Evolutionary conservation across 2,888 invertebrate genomes (phyloP), one percentile per base, ranked within the genome.

Genomic region (Temnothorax unifasciatus): DNA sequence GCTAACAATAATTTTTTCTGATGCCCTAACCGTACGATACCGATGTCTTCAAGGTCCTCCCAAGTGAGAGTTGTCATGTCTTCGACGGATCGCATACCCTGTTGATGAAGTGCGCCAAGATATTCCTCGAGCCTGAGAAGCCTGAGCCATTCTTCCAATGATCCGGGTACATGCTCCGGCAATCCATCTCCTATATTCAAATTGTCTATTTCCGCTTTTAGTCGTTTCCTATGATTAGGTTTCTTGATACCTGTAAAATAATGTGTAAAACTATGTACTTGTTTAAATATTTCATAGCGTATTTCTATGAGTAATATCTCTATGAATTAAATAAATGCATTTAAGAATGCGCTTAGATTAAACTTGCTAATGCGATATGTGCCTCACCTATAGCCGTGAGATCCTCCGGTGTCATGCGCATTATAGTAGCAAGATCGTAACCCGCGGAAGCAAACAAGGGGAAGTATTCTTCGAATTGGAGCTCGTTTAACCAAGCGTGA

Each of bases 11-110:
- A 97, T 96, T 99, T 99, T 96, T 99, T 99, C 96, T 99, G 99
- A 95, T 99, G 99, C 52, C 99, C 99, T 93, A 98, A 95, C 93
- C 98, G 97, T 38, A 98, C 98, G 93, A 98, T 98, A 83, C 98
- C 98, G 95, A 99, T 99, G 94, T 99, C 99, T 96, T 99, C 99
- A 94, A 99, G 96, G 95, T 99, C 99, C 94, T 99, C 99, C 99
- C 99, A 99, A 85, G 98, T 98, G 79, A 99, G 96, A 94, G 99
- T 98, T 50, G 98, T 98, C 81, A 99, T 98, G 95, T 98, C 98
- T 92, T 99, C 98, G 61, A 99, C 98, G 9, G 98, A 98, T 93
- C 97, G 97, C 95, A 99, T 99, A 77, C 99, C 99, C 95, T 99
- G 99, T 89, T 97, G 97, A 88, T 98, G 97, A 86, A 99, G 96